Evolutionary conservation across 2,888 invertebrate genomes (phyloP).

Genomic region (Hemithea aestivaria): DNA sequence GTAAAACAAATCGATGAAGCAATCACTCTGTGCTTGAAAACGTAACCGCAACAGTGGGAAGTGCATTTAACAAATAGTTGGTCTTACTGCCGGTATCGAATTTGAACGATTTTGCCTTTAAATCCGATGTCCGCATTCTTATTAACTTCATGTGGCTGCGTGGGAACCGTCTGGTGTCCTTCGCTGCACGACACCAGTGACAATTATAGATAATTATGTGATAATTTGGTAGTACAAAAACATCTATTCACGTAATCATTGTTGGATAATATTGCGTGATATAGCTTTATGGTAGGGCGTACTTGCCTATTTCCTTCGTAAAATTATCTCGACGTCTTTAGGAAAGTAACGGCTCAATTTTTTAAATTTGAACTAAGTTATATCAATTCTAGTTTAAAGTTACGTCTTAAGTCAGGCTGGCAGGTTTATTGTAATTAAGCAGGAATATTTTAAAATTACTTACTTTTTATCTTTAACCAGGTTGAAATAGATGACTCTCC

Average conservation of each 20-base stretch:
- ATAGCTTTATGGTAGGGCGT: too few relatives aligned
- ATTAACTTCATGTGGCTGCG: conserved; percentile 82
- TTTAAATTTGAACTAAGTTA: too few relatives aligned
- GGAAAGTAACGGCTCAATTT: too few relatives aligned
- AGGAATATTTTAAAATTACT: conserved; percentile 62
- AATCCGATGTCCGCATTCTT: conserved; percentile 80
- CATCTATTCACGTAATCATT: conserved; percentile 5
- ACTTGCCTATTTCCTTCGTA: too few relatives aligned
- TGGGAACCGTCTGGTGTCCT: conserved; percentile 66
- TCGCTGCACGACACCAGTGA: conserved; percentile 60
- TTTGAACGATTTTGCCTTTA: conserved; percentile 77
- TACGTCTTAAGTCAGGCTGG: too few relatives aligned
- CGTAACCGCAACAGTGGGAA: conserved; percentile 33
- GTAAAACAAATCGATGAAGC: conserved; percentile 8
- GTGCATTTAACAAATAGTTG: conserved; percentile 31
- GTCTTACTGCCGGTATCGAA: conserved; percentile 82
- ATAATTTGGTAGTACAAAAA: conserved; percentile 17
- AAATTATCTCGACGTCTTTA: too few relatives aligned
- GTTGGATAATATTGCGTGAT: too few relatives aligned
- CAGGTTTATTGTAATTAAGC: too few relatives aligned
- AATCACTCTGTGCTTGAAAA: conserved; percentile 32
- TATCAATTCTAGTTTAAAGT: too few relatives aligned
- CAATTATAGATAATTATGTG: conserved; percentile 32
- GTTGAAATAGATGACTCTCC: conserved; percentile 94
- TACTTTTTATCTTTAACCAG: conserved; percentile 97